Conservation (phyloP, 1,140 invertebrate species). For the Samia ricini region DNA sequence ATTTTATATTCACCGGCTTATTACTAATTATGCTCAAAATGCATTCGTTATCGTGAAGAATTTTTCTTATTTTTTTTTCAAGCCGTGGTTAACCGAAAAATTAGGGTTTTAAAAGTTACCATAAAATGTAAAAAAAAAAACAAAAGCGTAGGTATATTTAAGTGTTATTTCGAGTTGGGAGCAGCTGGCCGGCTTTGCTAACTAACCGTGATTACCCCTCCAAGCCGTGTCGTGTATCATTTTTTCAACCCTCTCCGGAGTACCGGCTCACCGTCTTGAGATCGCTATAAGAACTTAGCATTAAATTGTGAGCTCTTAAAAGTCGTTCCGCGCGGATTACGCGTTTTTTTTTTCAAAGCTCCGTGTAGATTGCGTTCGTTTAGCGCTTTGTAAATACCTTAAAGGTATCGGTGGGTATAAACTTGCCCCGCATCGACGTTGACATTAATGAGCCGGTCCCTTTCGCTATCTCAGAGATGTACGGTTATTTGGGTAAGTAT, state of each 20-base stretch:
- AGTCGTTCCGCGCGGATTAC: constrained; percentile 59
- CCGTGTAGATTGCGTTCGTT: constrained; percentile 51
- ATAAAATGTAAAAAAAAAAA: constrained; percentile 34
- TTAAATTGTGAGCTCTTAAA: constrained; percentile 71
- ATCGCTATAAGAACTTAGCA: constrained; percentile 65
- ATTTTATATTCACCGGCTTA: constrained; percentile 44
- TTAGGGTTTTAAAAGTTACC: background rate
- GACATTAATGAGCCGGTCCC: constrained; percentile 66
- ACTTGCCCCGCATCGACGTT: constrained; percentile 51
- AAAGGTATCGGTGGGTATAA: constrained; percentile 65
- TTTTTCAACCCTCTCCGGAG: constrained; percentile 64
- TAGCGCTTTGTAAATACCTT: constrained; percentile 69
- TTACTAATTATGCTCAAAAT: constrained; percentile 40
- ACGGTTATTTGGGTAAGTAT: constrained; percentile 43
- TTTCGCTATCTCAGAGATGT: constrained; percentile 62
- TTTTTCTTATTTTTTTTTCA: constrained; percentile 17
- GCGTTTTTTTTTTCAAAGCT: constrained; percentile 52
- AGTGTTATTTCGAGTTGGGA: constrained; percentile 56
- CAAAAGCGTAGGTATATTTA: too few species aligned
- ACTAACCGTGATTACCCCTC: constrained; percentile 55
- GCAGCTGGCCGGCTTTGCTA: constrained; percentile 46
- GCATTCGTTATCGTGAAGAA: constrained; percentile 29
- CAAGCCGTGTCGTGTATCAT: constrained; percentile 48
- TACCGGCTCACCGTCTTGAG: constrained; percentile 54
- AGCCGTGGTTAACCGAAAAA: background rate